phyloP scores from a whole-genome alignment of 2,888 invertebrate genomes.

The Lobophora halterata region DNA sequence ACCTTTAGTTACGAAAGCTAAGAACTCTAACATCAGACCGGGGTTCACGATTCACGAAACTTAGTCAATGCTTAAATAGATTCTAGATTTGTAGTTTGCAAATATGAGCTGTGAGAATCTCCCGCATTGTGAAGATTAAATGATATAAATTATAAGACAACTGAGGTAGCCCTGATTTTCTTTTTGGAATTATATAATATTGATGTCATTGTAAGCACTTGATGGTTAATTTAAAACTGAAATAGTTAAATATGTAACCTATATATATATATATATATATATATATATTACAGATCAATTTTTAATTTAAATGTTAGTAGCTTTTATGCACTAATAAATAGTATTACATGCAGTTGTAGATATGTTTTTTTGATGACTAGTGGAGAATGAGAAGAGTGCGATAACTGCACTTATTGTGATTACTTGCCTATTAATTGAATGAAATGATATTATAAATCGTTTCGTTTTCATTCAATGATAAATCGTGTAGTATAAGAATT shows the following conservation, averaged over 20 bases:
- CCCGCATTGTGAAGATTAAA: background rate
- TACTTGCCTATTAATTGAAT: conserved; percentile 15
- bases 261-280: too few species aligned
- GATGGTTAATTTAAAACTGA: too few species aligned
- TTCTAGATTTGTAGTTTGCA: conserved; percentile 12
- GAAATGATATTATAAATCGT: conserved; percentile 6
- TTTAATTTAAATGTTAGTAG: too few species aligned
- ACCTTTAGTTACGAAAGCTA: conserved; percentile 64
- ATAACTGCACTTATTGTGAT: conserved; percentile 11
- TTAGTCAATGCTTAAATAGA: conserved; percentile 17
- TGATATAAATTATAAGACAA: too few species aligned
- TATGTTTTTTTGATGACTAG: conserved; percentile 6
- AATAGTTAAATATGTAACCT: too few species aligned
- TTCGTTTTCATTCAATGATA: conserved; percentile 20
- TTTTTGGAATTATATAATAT: too few species aligned
- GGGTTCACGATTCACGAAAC: conserved; percentile 60
- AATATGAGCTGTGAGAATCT: conserved; percentile 16
- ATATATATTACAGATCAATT: too few species aligned
- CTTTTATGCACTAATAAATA: too few species aligned
- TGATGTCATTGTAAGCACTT: too few species aligned
- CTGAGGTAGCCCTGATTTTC: too few species aligned
- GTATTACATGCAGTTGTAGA: too few species aligned
- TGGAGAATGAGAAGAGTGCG: conserved; percentile 3
- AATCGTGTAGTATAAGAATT: conserved; percentile 27
- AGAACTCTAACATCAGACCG: conserved; percentile 53